Percentiles rank a stretch among this genome's conserved stretches.
Evolutionary conservation across 2,888 invertebrate genomes (phyloP).

Genomic region (Machimus rusticus): DNA sequence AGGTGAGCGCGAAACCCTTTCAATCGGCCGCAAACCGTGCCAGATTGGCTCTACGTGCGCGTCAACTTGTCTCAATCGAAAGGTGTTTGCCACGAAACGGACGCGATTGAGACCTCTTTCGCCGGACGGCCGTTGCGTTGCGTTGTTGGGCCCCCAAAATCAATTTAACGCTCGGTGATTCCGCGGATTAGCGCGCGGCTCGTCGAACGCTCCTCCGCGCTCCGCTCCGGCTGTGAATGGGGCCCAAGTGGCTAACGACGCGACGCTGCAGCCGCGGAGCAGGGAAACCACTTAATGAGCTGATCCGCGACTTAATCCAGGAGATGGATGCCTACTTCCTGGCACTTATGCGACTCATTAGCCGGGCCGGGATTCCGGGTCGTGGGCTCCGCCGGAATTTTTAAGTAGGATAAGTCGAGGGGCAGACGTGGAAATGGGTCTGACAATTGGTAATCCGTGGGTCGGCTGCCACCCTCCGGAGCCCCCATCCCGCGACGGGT

Average conservation of each 20-base stretch:
- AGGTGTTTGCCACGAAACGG: conserved; percentile 33
- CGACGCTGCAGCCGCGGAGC: not conserved
- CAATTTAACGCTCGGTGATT: conserved; percentile 42
- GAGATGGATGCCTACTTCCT: conserved; percentile 29
- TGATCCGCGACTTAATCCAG: not conserved
- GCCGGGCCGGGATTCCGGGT: not conserved
- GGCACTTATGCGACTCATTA: conserved; percentile 16
- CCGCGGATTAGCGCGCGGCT: not conserved
- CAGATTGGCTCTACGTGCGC: conserved; percentile 33
- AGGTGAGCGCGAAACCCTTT: conserved; percentile 33
- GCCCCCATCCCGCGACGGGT: not conserved
- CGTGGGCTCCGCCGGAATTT: not conserved
- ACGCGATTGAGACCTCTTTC: conserved; percentile 23
- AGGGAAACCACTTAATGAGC: conserved; percentile 11
- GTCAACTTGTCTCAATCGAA: conserved; percentile 41
- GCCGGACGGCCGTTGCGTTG: not conserved
- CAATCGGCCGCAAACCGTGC: conserved; percentile 16
- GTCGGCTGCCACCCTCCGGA: not conserved
- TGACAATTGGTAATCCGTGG: conserved; percentile 36
- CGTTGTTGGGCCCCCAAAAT: conserved; percentile 32
- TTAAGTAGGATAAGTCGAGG: not conserved
- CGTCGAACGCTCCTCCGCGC: too few relatives aligned
- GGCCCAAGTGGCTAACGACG: not conserved
- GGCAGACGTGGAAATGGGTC: conserved; percentile 32
- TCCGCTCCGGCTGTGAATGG: not conserved